Base-by-base conservation (phyloP, 1,140 invertebrate species). In the Drosophila kikkawai region DNA sequence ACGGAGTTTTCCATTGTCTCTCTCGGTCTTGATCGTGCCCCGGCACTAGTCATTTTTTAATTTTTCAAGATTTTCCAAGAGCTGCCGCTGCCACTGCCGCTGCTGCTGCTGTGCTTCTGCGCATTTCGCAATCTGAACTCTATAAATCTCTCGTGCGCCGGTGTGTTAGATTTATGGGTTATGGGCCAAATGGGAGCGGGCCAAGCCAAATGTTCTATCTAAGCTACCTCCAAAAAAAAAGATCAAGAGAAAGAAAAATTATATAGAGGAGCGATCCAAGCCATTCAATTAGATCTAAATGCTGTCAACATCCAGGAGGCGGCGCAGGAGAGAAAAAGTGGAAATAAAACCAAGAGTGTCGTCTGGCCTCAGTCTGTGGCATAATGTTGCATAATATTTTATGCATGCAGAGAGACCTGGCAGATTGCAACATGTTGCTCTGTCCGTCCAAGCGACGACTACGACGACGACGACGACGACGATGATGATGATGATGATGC, bases 321-420 rank as follows among this genome's bases (percentile, higher is more conserved):
- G 36, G 45, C 45, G 45, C 45, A 36, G 50, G 12, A 47, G 64
- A 36, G 42, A 59, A 58, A 79, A 59, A 32, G 41, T 73, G 47
- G 39, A 80, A 67, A 56, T 60, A 32, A 56, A 78, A 50, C 75
- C 64, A 61, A 64, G 70, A 80, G 67, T 64, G 81, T 65, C 82
- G 81, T 79, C 85, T 83, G 78, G 71, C 60, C 76, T 61, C 50
- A 80, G 80, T 80, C 75, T 82, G 71, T 91, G 83, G 82, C 85
- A 90, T 87, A 88, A 90, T 83, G 77, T 82, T 78, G 75, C 75
- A 78, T 78, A 80, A 80, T 83, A 84, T 85, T 90, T 90, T 90
- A 91, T 90, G 82, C 85, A 90, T 90, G 85, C 85, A 90, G 84
- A 84, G 83, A 90, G 84, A 84, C 84, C 84, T 84, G 68, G 83